phyloP scores from a whole-genome alignment of 2,113 vertebrate species.

The Trematomus loennbergii region DNA sequence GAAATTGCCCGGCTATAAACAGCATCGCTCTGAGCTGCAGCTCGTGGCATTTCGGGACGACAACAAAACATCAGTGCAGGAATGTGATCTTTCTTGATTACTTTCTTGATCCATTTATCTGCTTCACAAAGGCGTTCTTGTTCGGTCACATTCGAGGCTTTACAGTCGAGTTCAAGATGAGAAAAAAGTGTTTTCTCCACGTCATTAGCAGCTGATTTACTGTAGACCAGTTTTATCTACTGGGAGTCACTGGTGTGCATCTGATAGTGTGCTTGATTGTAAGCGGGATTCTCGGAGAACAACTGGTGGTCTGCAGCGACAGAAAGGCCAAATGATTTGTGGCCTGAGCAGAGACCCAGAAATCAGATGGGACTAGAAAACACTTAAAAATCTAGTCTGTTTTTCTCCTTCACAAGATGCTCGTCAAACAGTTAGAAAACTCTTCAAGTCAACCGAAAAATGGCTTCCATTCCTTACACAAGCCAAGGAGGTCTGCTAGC shows the following conservation, averaged over 20 bases:
- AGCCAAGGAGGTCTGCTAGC: slow-evolving; percentile 7
- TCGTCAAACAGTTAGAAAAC: slow-evolving; percentile 9
- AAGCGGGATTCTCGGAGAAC: neutral
- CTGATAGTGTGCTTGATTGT: slow-evolving; percentile 54
- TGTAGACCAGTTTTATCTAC: slow-evolving; percentile 54
- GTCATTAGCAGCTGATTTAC: slow-evolving; percentile 52
- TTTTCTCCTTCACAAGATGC: slow-evolving; percentile 47
- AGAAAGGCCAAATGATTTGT: slow-evolving; percentile 41
- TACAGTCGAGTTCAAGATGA: slow-evolving; percentile 40
- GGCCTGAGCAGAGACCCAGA: slow-evolving; percentile 31
- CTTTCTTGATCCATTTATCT: slow-evolving; percentile 39
- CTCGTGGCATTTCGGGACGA: slow-evolving; percentile 2
- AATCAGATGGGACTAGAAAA: slow-evolving; percentile 50
- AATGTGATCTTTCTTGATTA: neutral
- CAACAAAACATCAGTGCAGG: neutral
- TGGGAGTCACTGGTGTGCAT: slow-evolving; percentile 17
- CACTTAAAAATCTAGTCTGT: slow-evolving; percentile 37
- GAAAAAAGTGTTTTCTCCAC: slow-evolving; percentile 29
- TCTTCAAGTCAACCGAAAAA: slow-evolving; percentile 21
- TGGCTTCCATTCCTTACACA: neutral
- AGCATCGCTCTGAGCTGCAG: slow-evolving; percentile 2
- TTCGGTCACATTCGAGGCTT: slow-evolving; percentile 11
- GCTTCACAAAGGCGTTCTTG: slow-evolving; percentile 6
- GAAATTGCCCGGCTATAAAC: slow-evolving; percentile 60
- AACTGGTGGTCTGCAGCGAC: slow-evolving; percentile 36